Conservation (phyloP, 1,140 invertebrate genomes). For the Physella acuta region DNA sequence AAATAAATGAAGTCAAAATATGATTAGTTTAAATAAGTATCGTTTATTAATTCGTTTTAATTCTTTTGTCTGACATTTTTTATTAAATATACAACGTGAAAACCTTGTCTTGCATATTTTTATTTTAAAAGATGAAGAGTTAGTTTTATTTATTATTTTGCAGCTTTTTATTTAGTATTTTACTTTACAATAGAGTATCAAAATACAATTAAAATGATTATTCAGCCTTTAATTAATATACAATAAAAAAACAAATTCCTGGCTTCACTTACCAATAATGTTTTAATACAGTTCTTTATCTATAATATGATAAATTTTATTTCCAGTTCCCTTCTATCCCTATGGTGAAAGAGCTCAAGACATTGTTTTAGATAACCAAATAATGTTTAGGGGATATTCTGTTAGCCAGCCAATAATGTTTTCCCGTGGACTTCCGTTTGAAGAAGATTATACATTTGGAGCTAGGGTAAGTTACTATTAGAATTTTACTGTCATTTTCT, state of each 20-base stretch:
- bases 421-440: constrained; percentile 1
- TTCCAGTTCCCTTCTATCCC: constrained; percentile 2
- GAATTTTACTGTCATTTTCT: not conserved
- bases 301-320: not conserved
- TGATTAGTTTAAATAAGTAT: too few relatives aligned
- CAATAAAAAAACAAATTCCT: too few relatives aligned
- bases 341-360: not conserved
- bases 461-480: not conserved
- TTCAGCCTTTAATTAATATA: not conserved
- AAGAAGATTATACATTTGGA: not conserved
- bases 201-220: not conserved
- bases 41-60: too few relatives aligned
- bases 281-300: not conserved
- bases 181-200: not conserved
- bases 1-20: too few relatives aligned
- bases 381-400: too few relatives aligned
- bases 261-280: not conserved
- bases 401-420: not conserved
- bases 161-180: not conserved
- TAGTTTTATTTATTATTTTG: not conserved
- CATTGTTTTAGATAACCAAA: not conserved
- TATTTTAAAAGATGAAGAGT: too few relatives aligned
- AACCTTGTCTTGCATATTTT: too few relatives aligned
- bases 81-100: too few relatives aligned
- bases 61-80: too few relatives aligned